Evolutionary conservation across 2,888 invertebrate species (phyloP), one percentile per base, ranked within the genome.

Genomic region (Argyresthia albistria): DNA sequence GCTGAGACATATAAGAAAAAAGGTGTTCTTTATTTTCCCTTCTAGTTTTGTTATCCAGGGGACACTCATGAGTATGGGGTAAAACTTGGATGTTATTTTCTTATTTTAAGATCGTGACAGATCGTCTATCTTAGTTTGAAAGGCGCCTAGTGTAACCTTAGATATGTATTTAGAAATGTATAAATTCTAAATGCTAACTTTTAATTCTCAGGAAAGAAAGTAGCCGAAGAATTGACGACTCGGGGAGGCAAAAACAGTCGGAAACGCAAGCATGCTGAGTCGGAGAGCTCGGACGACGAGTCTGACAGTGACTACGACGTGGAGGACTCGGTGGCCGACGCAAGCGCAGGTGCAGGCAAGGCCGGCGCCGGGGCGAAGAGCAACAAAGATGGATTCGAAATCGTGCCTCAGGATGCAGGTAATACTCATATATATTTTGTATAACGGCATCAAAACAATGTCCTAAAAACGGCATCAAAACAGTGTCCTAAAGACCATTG

Each of bases 1-100:
- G 90, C 92, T 1, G 91, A 91, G 61, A 89, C 90, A 43, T 93
- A 90, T 61, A 92, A 92, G 63, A 90, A 90, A 58, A 94, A 94
- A 80, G 95, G 95, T 53, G 9, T 10, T 14, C 14, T 15, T 14
- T 14, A 42, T 50, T 37, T 16, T 14, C 7, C 25, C 2, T 25
- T 25, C n/a, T n/a, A n/a, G 25, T 25, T 25, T 2, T 25, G 25
- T 2, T 25, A 25, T 25, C n/a, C n/a, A n/a, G n/a, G n/a, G 6
- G 25, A 25, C 3, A 25, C 2, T 25, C 25, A 25, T 2, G 25
- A 4, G 25, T 25, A 25, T 25, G 25, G 2, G 6, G 25, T 25
- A 2, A 25, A 25, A 25, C 25, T 25, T 25, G 6, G 25, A 25
- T 25, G 25, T 25, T 25, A 25, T 25, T 25, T n/a, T 25, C 25